Base-by-base conservation (phyloP, 2,888 invertebrate genomes). In the Tenthredo scrophulariae region DNA sequence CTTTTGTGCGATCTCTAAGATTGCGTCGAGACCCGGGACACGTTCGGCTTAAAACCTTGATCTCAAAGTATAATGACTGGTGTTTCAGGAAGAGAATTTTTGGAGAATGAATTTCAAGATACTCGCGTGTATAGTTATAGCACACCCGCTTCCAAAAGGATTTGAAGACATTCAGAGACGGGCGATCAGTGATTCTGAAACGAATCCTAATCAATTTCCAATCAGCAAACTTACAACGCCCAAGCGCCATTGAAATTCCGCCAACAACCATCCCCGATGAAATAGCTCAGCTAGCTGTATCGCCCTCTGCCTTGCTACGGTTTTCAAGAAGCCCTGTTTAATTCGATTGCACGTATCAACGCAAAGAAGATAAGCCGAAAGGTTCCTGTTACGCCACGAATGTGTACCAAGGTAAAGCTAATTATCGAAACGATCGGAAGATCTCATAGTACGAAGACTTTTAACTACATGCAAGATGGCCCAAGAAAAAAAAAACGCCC, bases 11-110 rank as follows among this genome's bases (percentile, higher is more conserved):
- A 74, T 74, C 43, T 74, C 43, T 43, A 13, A 43, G 22, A 74
- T 43, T 74, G 74, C 46, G 40, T 74, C 40, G 40, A 74, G 43
- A 26, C 13, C 9, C 74, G 43, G 15, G 26, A 43, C 74, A 43
- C 74, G 74, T 74, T 40, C 74, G 15, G n/a, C 43, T 43, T 26
- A 22, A 43, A 74, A 43, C 22, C 46, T 43, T 43, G 43, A 74
- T 74, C 40, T 74, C 13, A 74, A 74, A 74, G 74, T 74, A 74
- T 74, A 74, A 46, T 43, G 43, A 74, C 4, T 74, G 22, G 74
- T 46, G 74, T 22, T 74, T 40, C 74, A 74, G 74, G 74, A 74
- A 74, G 74, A 74, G 74, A 74, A 74, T 74, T 43, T 74, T 40
- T 13, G n/a, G 26, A 22, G 40, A 43, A 74, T 10, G 74, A 74